A percentile compares a stretch with the other conserved stretches of the same genome.
Conservation (phyloP, 2,113 vertebrate genomes). For the Alouatta palliata region DNA sequence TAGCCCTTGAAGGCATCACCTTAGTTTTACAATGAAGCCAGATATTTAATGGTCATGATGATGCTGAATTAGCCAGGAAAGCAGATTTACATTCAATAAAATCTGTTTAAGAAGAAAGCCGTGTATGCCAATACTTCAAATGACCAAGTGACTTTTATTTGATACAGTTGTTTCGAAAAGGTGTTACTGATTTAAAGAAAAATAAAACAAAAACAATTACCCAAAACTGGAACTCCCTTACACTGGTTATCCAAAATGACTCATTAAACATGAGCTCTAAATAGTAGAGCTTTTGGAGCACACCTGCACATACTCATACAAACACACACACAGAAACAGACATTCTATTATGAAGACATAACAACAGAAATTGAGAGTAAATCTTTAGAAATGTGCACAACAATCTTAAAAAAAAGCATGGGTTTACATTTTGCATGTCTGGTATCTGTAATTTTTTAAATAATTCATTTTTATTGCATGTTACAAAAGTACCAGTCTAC, state of each 20-base stretch:
- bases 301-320: background rate
- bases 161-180: background rate
- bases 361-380: background rate
- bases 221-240: conserved; percentile 13
- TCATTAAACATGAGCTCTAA: background rate
- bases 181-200: conserved; percentile 9
- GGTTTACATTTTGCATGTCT: background rate
- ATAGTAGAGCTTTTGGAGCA: background rate
- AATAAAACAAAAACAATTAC: background rate
- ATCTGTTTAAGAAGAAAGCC: conserved; percentile 3
- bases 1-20: background rate
- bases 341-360: background rate
- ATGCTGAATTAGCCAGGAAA: background rate
- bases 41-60: background rate
- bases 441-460: background rate
- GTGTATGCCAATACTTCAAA: background rate
- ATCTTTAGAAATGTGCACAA: conserved; percentile 12
- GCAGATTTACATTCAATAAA: background rate
- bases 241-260: background rate
- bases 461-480: conserved; percentile 11
- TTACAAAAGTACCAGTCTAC: conserved; percentile 36
- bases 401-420: conserved; percentile 15
- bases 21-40: background rate
- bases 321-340: background rate
- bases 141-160: background rate